phyloP scores from a whole-genome alignment of 2,888 invertebrate species.

The Nymphalis polychloros region DNA sequence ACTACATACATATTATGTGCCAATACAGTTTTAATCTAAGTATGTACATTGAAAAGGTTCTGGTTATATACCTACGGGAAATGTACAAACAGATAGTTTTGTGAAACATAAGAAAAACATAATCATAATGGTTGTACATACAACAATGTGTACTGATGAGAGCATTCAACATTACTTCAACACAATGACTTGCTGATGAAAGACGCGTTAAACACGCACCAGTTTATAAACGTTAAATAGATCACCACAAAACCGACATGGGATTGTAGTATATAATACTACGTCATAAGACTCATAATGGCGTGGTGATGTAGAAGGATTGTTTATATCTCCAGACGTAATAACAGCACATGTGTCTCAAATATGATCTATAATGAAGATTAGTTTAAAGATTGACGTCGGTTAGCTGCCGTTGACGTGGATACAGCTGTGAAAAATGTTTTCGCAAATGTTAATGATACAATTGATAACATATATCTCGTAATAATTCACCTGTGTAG shows the following conservation, averaged over 20 bases:
- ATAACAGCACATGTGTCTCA: conserved; percentile 14
- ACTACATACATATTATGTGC: too few species aligned
- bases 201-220: conserved; percentile 19
- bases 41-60: too few species aligned
- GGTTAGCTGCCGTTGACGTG: not conserved
- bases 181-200: conserved; percentile 27
- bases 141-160: conserved; percentile 18
- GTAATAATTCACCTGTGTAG: too few species aligned
- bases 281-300: not conserved
- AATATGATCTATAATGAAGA: conserved; percentile 18
- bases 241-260: not conserved
- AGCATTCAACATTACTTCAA: conserved; percentile 21
- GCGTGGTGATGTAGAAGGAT: not conserved
- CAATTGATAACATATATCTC: too few species aligned
- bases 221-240: conserved; percentile 26
- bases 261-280: not conserved
- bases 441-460: not conserved
- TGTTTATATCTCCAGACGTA: conserved; percentile 18
- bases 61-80: too few species aligned
- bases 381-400: conserved; percentile 7
- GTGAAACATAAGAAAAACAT: conserved; percentile 20
- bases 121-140: conserved; percentile 11
- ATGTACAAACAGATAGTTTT: conserved; percentile 4
- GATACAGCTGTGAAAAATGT: not conserved
- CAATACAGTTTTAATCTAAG: too few species aligned